Evolutionary conservation across 2,797 vertebrate genomes (phyloP).

Genomic region (Liasis olivaceus): DNA sequence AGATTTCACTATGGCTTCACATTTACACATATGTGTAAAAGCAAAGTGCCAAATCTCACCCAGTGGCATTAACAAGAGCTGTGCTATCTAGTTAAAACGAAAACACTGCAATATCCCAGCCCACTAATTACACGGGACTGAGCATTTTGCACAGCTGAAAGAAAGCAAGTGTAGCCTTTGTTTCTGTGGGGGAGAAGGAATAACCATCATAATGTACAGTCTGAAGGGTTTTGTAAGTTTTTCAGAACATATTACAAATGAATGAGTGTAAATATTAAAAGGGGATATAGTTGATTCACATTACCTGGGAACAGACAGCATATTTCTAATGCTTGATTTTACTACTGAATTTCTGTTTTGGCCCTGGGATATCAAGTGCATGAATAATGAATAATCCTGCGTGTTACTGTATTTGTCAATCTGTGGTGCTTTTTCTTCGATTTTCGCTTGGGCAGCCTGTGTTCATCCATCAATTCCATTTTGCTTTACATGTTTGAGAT

Average conservation of each 20-base stretch:
- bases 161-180: background rate
- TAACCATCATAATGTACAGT: background rate
- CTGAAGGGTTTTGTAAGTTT: background rate
- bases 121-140: background rate
- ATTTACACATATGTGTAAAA: background rate
- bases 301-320: background rate
- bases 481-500: background rate
- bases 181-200: background rate
- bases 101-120: conserved; percentile 11
- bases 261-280: conserved; percentile 3
- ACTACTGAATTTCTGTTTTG: conserved; percentile 45
- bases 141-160: conserved; percentile 9
- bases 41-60: conserved; percentile 1
- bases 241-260: conserved; percentile 3
- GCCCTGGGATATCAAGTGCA: background rate
- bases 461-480: background rate
- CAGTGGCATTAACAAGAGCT: conserved; percentile 14
- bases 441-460: background rate
- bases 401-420: conserved; percentile 2
- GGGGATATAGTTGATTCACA: conserved; percentile 18
- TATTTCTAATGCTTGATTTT: conserved; percentile 37
- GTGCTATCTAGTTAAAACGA: background rate
- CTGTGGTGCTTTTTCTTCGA: conserved; percentile 13
- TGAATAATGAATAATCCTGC: background rate
- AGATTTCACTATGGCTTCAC: background rate